These are phyloP conservation scores for Mechanitis mazaeus DNA, from an alignment of 2,888 invertebrate genomes.

Conservation along the genomic window DNA sequence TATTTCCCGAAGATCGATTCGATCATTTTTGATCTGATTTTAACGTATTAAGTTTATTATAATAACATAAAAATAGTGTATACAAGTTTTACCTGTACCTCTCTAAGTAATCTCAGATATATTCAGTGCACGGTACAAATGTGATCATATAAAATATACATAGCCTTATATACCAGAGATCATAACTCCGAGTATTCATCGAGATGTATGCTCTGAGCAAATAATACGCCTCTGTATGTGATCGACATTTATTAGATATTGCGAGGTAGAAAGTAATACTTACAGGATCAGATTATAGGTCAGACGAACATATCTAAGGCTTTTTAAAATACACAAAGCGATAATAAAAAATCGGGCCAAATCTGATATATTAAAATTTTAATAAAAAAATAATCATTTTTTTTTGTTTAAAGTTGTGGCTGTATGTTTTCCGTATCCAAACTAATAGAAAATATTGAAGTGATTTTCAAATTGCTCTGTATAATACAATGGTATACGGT, in stretches of 20 bases:
- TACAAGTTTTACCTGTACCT: background rate
- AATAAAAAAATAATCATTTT: too few relatives aligned
- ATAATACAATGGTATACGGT: too few relatives aligned
- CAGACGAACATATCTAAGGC: too few relatives aligned
- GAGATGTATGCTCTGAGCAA: constrained; percentile 14
- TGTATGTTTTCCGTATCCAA: too few relatives aligned
- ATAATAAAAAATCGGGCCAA: too few relatives aligned
- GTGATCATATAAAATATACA: constrained; percentile 5
- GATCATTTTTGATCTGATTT: background rate
- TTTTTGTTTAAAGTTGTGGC: too few relatives aligned
- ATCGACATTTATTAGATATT: constrained; percentile 17
- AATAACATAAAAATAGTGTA: constrained; percentile 5
- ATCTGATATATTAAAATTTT: too few relatives aligned
- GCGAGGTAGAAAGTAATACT: background rate
- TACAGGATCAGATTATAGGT: too few relatives aligned
- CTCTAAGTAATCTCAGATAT: constrained; percentile 8
- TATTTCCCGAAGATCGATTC: background rate
- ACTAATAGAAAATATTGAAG: too few relatives aligned
- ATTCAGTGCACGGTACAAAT: constrained; percentile 5
- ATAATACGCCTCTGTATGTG: constrained; percentile 19
- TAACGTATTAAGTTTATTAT: background rate
- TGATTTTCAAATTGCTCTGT: too few relatives aligned
- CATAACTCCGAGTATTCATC: constrained; percentile 16
- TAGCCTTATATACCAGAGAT: constrained; percentile 6
- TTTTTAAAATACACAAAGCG: too few relatives aligned